Base-by-base conservation (phyloP, 2,888 invertebrate genomes). In the Cremastinae sp. region DNA sequence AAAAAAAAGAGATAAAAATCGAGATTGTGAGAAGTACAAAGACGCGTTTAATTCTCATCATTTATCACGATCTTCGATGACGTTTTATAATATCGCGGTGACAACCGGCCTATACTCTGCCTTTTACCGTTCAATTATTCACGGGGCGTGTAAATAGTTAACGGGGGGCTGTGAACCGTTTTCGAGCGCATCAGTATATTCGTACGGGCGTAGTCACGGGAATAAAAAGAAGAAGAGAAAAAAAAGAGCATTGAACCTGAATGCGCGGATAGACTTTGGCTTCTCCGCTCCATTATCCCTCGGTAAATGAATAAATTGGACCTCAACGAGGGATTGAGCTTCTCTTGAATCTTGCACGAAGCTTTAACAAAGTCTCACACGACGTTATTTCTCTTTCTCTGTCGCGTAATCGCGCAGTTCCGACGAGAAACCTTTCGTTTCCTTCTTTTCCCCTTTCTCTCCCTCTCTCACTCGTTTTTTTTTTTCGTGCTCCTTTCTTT, bases 281-380 rank as follows among this genome's bases (percentile, higher is more conserved):
- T 75, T 41, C 58, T 73, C 72, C 68, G 78, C 64, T 69, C 80
- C 79, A 84, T 85, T 84, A 85, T 85, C 81, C 82, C 85, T 79
- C 72, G 80, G 75, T 86, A 86, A 87, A 87, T 87, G 83, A 87
- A 86, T 87, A 85, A 87, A 87, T 82, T 86, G 85, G 84, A 82
- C 79, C 83, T 85, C 80, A 79, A 82, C 82, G 75, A 78, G 81
- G 79, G 77, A 82, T 81, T 82, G 82, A 84, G 82, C 80, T 77
- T 77, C 73, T 73, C 73, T 65, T 74, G 59, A 76, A 69, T 76
- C 69, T 73, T 61, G 36, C 69, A 62, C 65, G 43, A 61, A 28
- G 28, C 28, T 28, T 41, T 14, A 56, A 8, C 76, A 66, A 66
- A 76, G 65, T 74, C 73, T 74, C 76, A 70, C 73, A 49, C 51